phyloP scores from a whole-genome alignment of 1,140 invertebrate genomes.

The Leptopilina boulardi region DNA sequence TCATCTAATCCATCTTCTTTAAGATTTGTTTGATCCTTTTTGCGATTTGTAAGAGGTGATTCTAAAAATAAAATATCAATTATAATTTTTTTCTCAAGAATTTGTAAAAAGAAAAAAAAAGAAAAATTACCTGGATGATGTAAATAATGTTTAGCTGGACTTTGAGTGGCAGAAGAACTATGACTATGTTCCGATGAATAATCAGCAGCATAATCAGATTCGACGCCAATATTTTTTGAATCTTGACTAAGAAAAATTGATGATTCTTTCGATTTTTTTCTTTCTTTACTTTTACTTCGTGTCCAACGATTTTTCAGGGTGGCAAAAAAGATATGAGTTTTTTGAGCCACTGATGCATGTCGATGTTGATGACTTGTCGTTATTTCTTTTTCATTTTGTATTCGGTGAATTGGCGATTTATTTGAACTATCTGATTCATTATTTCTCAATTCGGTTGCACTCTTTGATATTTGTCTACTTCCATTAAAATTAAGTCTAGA shows the following conservation, averaged over 20 bases:
- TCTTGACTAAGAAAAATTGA: conserved; percentile 66
- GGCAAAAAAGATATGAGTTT: conserved; percentile 83
- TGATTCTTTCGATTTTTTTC: conserved; percentile 71
- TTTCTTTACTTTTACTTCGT: conserved; percentile 79
- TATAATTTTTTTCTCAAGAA: conserved; percentile 7
- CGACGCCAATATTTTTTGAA: conserved; percentile 62
- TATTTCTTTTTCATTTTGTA: conserved; percentile 46
- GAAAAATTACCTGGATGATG: conserved; percentile 74
- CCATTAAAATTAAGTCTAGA: conserved; percentile 68
- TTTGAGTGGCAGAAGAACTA: conserved; percentile 81
- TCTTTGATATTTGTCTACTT: conserved; percentile 71
- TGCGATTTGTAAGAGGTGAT: conserved; percentile 61
- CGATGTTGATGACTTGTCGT: conserved; percentile 65
- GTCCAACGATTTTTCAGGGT: conserved; percentile 82
- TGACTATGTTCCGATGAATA: conserved; percentile 83
- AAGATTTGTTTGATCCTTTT: conserved; percentile 50
- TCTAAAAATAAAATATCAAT: conserved; percentile 49
- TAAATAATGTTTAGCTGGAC: conserved; percentile 79
- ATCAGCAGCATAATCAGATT: conserved; percentile 84
- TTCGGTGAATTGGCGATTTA: conserved; percentile 53
- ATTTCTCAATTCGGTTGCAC: conserved; percentile 71
- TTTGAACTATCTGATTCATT: conserved; percentile 45
- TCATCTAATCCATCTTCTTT: conserved; percentile 61
- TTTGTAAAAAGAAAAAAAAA: too few relatives aligned
- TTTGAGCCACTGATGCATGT: conserved; percentile 79